Evolutionary conservation across 2,113 vertebrate species (phyloP).

Genomic region (Cyprinodon variegatus): DNA sequence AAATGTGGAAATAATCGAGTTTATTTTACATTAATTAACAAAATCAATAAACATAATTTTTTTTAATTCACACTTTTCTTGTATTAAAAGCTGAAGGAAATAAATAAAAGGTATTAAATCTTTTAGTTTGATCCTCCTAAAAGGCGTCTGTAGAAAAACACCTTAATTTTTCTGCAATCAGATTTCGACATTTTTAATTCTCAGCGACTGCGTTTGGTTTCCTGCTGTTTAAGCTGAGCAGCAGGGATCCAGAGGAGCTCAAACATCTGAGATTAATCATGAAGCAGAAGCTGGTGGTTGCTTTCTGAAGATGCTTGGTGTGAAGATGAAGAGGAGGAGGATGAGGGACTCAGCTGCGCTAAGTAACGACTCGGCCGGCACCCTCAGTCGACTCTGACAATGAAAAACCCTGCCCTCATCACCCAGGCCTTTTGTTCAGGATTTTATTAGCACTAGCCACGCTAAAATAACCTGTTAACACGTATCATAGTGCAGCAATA

Average conservation of each 20-base stretch:
- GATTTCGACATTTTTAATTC: neutral
- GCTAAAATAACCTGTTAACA: conserved; percentile 85
- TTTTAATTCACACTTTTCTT: neutral
- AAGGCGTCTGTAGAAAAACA: neutral
- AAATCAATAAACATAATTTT: neutral
- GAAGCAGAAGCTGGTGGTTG: conserved; percentile 44
- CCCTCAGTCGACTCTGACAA: conserved; percentile 70
- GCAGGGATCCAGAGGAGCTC: neutral
- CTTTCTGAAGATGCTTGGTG: conserved; percentile 35
- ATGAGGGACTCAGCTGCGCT: conserved; percentile 19
- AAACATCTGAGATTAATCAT: conserved; percentile 56
- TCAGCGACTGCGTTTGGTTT: too few relatives aligned
- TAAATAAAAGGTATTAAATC: neutral
- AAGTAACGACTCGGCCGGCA: conserved; percentile 79
- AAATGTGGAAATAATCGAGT: too few relatives aligned
- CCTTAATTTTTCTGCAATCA: neutral
- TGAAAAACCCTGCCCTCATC: conserved; percentile 69
- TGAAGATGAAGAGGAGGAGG: neutral
- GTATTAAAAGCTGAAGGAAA: neutral
- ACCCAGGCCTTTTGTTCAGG: conserved; percentile 73
- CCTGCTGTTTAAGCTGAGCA: neutral
- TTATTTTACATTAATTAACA: too few relatives aligned
- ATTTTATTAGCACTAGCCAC: conserved; percentile 81
- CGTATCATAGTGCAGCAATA: conserved; percentile 83
- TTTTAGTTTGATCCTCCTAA: neutral